Base-by-base conservation (phyloP, 1,140 invertebrate species). In the Drosophila pachea region DNA sequence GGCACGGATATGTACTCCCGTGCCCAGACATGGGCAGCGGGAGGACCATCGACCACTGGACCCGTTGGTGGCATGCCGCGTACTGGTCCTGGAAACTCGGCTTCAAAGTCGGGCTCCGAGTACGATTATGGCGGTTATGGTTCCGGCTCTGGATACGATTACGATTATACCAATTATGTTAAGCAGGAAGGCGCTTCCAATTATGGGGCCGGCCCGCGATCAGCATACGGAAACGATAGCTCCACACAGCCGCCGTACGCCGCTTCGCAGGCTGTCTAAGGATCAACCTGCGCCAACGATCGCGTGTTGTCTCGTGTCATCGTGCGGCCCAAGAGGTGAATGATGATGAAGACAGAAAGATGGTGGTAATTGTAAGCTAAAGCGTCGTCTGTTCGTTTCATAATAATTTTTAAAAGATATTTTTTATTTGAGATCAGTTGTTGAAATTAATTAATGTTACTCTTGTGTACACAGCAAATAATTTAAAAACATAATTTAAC, bases 81-180 rank as follows among this genome's bases (percentile, higher is more conserved):
- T 12, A 88, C 87, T 31, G 89, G 89, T 6, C 89, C 89, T 5
- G 86, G 86, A 4, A 89, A 88, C 43, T 88, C 83, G 47, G 88
- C 88, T 31, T 89, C 87, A 2, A 89, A 89, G 69, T 88, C 87
- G 7, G 87, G 88, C 35, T 89, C 88, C 12, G 88, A 89, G 55
- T 89, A 89, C 61, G 88, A 89, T 54, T 89, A 89, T 56, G 88
- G 89, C 65, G 88, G 88, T 68, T 89, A 89, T 72, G 89, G 89
- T 9, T 89, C 89, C n/a, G 88, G 89, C 11, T 89, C 89, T 9
- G 88, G 87, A 40, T 89, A 89, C 55, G 88, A 89, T 72, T 89
- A 89, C 60, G 87, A 89, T 73, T 89, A 89, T 52, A 86, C 71
- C 60, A 89, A 88, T 60, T 89, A 89, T 72, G 84, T 77, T 65